Evolutionary conservation across 2,113 vertebrate species (phyloP), one percentile per base, ranked within the genome.

Genomic region (Hippocampus mohnikei): DNA sequence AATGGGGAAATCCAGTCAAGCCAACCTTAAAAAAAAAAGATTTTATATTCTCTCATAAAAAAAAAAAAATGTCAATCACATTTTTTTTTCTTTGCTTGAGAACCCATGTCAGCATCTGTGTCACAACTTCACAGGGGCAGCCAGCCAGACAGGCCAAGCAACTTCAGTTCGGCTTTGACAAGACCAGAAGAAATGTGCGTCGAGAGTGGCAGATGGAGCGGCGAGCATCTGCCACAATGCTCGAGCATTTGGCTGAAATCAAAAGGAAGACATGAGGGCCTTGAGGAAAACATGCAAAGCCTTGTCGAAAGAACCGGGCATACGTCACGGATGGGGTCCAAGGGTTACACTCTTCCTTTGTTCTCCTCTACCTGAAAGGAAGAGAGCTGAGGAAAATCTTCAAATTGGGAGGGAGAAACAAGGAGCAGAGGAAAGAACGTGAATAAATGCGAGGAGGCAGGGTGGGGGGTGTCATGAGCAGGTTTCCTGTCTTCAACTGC

Each of bases 321-420:
- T 82, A 84, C 77, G 76, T 72, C 41, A 20, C 53, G 81, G 77
- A 84, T 80, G 71, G 80, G 83, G 81, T 79, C 69, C 80, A 76
- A 80, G 76, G 88, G 88, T 89, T 86, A 87, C 81, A 85, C 85
- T 78, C 53, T 81, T 41, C 69, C 81, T 89, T 87, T 88, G 85
- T 88, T 87, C 83, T 86, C 69, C 69, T 71, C 67, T 48, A 77
- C 81, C 81, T 82, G 82, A 69, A 78, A 69, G 75, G 69, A 84
- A 71, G 50, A 48, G 53, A 68, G 71, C 44, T 48, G 29, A 70
- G 64, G 27, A 25, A 27, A 65, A 25, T 66, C 69, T 46, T 12
- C 59, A 65, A 70, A 55, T 53, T 52, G 29, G 73, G 73, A 48
- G 13, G 27, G 11, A 25, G 55, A 50, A 46, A 68, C 25, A 52